A percentile compares a stretch with the other conserved stretches of the same genome.
These are phyloP conservation scores for Australoheros facetus DNA, from an alignment of 2,797 vertebrate genomes.

Conservation along the genomic window DNA sequence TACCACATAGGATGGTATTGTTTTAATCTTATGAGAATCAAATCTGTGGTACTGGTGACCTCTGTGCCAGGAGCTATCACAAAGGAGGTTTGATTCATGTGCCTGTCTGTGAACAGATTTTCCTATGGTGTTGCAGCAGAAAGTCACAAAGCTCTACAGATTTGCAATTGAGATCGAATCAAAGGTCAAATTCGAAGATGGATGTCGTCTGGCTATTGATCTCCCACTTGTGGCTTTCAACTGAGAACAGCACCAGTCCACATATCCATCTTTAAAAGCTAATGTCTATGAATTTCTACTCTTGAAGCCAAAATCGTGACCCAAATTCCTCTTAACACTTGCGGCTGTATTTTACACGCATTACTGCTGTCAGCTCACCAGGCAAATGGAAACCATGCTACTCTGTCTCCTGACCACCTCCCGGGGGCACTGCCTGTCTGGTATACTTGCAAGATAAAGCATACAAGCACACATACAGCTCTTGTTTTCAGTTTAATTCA, in stretches of 20 bases:
- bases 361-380: not conserved
- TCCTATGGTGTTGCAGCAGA: not conserved
- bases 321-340: not conserved
- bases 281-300: not conserved
- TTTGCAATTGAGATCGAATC: not conserved
- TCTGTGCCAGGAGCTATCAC: too few species aligned
- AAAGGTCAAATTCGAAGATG: not conserved
- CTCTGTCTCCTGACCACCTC: not conserved
- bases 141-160: not conserved
- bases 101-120: too few species aligned
- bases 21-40: not conserved
- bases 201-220: too few species aligned
- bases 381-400: not conserved
- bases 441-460: not conserved
- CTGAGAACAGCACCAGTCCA: not conserved
- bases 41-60: not conserved
- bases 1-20: not conserved
- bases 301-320: not conserved
- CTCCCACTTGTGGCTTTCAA: not conserved
- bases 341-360: not conserved
- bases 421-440: not conserved
- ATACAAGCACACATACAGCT: not conserved
- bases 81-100: not conserved
- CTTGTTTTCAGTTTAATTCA: not conserved
- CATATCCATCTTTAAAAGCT: not conserved